These are phyloP conservation scores for Oreotrochilus melanogaster DNA, from an alignment of 2,113 vertebrate genomes.

Conservation along the genomic window DNA sequence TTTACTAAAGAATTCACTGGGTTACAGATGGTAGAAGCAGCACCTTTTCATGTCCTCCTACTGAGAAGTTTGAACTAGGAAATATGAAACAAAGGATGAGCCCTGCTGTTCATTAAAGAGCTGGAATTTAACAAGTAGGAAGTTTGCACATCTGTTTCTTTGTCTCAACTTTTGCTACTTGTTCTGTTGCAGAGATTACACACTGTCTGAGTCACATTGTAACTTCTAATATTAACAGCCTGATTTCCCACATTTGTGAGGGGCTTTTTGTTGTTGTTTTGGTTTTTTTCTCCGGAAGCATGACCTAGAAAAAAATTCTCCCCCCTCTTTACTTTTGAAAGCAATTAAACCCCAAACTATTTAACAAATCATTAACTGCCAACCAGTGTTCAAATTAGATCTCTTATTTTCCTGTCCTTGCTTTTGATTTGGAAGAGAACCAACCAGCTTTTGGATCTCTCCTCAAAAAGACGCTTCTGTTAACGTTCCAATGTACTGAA, in stretches of 20 bases:
- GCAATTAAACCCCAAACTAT: constrained; percentile 28
- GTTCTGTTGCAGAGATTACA: neutral
- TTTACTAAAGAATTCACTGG: neutral
- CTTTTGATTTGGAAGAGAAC: constrained; percentile 14
- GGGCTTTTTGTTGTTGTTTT: neutral
- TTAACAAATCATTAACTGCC: constrained; percentile 42
- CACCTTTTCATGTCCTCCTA: neutral
- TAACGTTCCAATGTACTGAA: neutral
- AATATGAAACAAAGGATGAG: neutral
- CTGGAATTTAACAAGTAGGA: constrained; percentile 34
- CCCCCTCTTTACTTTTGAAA: constrained; percentile 21
- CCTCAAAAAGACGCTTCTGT: neutral
- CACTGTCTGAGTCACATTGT: constrained; percentile 19
- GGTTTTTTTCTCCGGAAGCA: neutral
- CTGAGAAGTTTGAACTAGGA: neutral
- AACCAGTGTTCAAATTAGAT: constrained; percentile 9
- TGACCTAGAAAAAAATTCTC: constrained; percentile 33
- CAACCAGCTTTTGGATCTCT: neutral
- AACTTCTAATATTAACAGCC: constrained; percentile 56
- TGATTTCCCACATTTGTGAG: neutral
- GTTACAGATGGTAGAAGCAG: neutral
- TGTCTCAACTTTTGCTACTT: neutral
- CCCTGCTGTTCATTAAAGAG: constrained; percentile 36
- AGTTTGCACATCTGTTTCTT: constrained; percentile 66
- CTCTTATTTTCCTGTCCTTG: constrained; percentile 13